Evolutionary conservation across 2,888 invertebrate species (phyloP), one percentile per base, ranked within the genome.

Genomic region (Chesias legatella): DNA sequence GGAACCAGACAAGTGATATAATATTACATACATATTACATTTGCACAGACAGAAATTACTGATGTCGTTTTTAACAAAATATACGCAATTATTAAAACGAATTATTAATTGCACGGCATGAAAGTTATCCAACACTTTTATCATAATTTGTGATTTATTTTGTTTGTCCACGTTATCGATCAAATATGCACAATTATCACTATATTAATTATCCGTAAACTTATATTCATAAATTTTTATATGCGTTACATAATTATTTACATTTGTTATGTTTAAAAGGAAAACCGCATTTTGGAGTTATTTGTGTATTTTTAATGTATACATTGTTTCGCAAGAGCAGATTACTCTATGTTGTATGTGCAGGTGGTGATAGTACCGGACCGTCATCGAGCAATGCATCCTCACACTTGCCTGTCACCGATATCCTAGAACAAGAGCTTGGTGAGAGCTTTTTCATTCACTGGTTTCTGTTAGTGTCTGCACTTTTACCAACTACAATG

Each of bases 341-440:
- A 56, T 62, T 43, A 61, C 51, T 60, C 37, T 57, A 58, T 49
- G 17, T 52, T 51, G 21, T 48, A 32, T 59, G 52, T 49, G 48
- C 82, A 88, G 86, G 86, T 83, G 83, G 72, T 38, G 86, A 85
- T 31, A 67, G 63, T 48, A 65, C 84, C 31, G 76, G 79, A 33
- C 63, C 82, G 1, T 77, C 82, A 7, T 60, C 79, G 39, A 65
- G 60, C 73, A 35, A 62, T 73, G 48, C 72, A 63, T 41, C 72
- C 64, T 48, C 43, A 23, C 36, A 65, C 56, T 45, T 68, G 70
- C 63, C 64, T 20, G 52, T 61, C 31, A 63, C 66, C 33, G 79
- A 77, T 53, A 67, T 83, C 56, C 62, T 70, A 55, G 85, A 83
- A 58, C 78, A 81, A 56, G 80, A 82, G 58, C 79, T 84, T 59